Evolutionary conservation across 1,140 invertebrate genomes (phyloP).

Genomic region (Trichonephila clavata): DNA sequence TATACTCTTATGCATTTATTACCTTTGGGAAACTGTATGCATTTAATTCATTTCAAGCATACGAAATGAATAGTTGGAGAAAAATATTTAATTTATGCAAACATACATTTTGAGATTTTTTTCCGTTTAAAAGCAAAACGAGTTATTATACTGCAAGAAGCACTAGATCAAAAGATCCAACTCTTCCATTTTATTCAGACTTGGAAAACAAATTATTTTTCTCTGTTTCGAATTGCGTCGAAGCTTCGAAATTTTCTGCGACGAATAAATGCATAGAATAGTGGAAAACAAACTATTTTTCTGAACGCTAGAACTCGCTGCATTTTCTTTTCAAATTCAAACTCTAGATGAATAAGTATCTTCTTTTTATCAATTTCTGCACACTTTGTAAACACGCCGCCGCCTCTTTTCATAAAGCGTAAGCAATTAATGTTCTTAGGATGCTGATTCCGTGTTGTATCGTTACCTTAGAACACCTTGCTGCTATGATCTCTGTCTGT

Average conservation of each 20-base stretch:
- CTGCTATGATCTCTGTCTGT: conserved; percentile 1
- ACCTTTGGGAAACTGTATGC: background rate
- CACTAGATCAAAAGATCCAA: background rate
- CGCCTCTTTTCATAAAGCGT: background rate
- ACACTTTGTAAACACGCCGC: background rate
- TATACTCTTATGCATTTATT: background rate
- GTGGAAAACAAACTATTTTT: background rate
- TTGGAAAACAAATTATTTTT: background rate
- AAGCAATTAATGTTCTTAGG: conserved; percentile 18
- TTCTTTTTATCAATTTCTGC: conserved; percentile 28
- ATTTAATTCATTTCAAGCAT: background rate
- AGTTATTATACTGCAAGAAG: background rate
- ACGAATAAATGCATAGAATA: background rate
- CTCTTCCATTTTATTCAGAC: background rate
- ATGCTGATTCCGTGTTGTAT: background rate
- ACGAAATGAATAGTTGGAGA: background rate
- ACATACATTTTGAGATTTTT: background rate
- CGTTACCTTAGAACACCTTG: conserved; percentile 9
- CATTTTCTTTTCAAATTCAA: background rate
- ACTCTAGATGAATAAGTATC: background rate
- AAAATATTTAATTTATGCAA: conserved; percentile 5
- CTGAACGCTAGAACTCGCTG: background rate
- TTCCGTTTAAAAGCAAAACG: background rate
- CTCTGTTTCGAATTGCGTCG: background rate
- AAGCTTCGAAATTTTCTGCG: background rate